Base-by-base conservation (phyloP, 53 echinoderm and acorn worm species). In the Astropecten irregularis region DNA sequence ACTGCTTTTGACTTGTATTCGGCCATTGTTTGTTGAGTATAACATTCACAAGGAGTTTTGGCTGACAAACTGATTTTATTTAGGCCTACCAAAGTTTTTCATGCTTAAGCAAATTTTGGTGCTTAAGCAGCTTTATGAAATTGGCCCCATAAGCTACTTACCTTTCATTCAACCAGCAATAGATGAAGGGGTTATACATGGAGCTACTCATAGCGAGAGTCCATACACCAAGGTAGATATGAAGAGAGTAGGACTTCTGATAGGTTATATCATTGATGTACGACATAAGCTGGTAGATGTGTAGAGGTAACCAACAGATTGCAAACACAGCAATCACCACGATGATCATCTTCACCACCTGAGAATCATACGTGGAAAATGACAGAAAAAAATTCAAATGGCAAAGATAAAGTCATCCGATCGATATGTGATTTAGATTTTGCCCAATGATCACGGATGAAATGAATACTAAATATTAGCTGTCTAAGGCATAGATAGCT, bases 81-180 rank as follows among this genome's bases (percentile, higher is more conserved):
- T n/a, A n/a, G n/a, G n/a, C n/a, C n/a, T n/a, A n/a, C n/a, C n/a
- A n/a, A n/a, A n/a, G n/a, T n/a, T n/a, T n/a, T n/a, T n/a, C n/a
- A n/a, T n/a, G n/a, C n/a, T n/a, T n/a, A n/a, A n/a, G n/a, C n/a
- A n/a, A n/a, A n/a, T n/a, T n/a, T n/a, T n/a, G n/a, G n/a, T n/a
- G n/a, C n/a, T n/a, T n/a, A n/a, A n/a, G n/a, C n/a, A n/a, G n/a
- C n/a, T n/a, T n/a, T n/a, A n/a, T n/a, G n/a, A n/a, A n/a, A n/a
- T n/a, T n/a, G n/a, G n/a, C n/a, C n/a, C n/a, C n/a, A n/a, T n/a
- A n/a, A n/a, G n/a, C n/a, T 30, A 46, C 84, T 84, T 56, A 96
- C 97, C 97, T 91, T 64, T 96, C 97, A 56, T 96, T 96, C 34
- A 96, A 73, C 97, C 97, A 96, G 86, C 94, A 96, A 52, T 96